Percentiles rank a stretch among this genome's conserved stretches.
These are phyloP conservation scores for Eledona agricola DNA, from an alignment of 2,888 invertebrate genomes.

Conservation along the genomic window DNA sequence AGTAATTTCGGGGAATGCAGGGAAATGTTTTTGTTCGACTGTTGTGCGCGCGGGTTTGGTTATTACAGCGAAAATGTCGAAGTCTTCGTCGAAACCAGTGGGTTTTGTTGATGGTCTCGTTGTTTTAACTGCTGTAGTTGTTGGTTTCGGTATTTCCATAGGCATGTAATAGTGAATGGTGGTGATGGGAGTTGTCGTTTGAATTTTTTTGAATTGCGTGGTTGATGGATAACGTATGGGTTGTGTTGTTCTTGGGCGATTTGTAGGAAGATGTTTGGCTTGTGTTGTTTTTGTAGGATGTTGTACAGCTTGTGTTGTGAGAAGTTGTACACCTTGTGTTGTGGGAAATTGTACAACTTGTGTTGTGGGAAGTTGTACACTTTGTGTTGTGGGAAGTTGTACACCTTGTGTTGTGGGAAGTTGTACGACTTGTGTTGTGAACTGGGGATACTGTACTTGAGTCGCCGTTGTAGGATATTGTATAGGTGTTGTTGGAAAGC, in stretches of 20 bases:
- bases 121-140: slow-evolving; percentile 14
- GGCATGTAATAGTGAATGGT: slow-evolving; percentile 48
- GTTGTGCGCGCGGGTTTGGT: slow-evolving; percentile 8
- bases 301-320: slow-evolving; percentile 3
- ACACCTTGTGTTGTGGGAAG: too few relatives aligned
- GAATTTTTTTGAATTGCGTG: too few relatives aligned
- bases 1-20: slow-evolving; percentile 8
- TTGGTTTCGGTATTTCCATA: slow-evolving; percentile 32
- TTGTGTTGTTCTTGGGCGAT: slow-evolving; percentile 9
- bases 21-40: slow-evolving; percentile 20
- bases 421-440: not conserved
- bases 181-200: slow-evolving; percentile 33
- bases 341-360: too few relatives aligned
- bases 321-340: too few relatives aligned
- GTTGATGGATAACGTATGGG: slow-evolving; percentile 9
- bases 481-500: slow-evolving; percentile 1
- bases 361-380: too few relatives aligned
- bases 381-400: too few relatives aligned
- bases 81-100: slow-evolving; percentile 1
- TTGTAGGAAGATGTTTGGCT: not conserved
- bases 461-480: slow-evolving; percentile 11
- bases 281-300: slow-evolving; percentile 4
- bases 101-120: slow-evolving; percentile 9
- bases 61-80: slow-evolving; percentile 12
- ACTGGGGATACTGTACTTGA: slow-evolving; percentile 4